A percentile compares a stretch with the other conserved stretches of the same genome.
These are phyloP conservation scores for Condylura cristata DNA, from an alignment of 2,113 vertebrate genomes.

Conservation along the genomic window DNA sequence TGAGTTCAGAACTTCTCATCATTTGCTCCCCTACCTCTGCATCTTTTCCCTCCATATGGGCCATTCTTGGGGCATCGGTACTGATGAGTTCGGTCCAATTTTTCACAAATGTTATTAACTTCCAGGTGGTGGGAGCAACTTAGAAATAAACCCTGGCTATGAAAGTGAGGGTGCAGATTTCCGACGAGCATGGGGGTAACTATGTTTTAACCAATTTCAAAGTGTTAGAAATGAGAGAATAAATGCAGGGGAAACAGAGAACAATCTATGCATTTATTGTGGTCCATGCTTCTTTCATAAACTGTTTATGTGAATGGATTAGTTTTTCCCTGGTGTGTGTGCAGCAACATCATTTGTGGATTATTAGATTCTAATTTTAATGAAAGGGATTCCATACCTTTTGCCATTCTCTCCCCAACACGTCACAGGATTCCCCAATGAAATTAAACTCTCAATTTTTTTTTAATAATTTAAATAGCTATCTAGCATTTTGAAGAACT, in stretches of 20 bases:
- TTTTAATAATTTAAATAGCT: conserved; percentile 56
- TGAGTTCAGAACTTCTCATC: not conserved
- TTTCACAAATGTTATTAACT: conserved; percentile 39
- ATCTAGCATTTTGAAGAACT: conserved; percentile 35
- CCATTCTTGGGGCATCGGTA: not conserved
- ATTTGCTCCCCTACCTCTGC: not conserved
- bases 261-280: not conserved
- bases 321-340: not conserved
- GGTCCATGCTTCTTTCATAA: not conserved
- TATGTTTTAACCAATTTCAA: conserved; percentile 37
- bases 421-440: not conserved
- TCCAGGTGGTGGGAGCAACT: conserved; percentile 27
- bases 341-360: not conserved
- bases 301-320: not conserved
- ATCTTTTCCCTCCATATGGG: not conserved
- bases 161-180: conserved; percentile 44
- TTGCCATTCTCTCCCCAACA: not conserved
- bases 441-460: conserved; percentile 37
- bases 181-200: not conserved
- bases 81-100: not conserved
- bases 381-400: not conserved
- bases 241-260: conserved; percentile 32
- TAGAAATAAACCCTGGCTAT: conserved; percentile 54
- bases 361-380: conserved; percentile 1
- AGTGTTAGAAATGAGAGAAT: conserved; percentile 39